phyloP scores from a whole-genome alignment of 2,113 vertebrate genomes.

The Neopipo cinnamomea region DNA sequence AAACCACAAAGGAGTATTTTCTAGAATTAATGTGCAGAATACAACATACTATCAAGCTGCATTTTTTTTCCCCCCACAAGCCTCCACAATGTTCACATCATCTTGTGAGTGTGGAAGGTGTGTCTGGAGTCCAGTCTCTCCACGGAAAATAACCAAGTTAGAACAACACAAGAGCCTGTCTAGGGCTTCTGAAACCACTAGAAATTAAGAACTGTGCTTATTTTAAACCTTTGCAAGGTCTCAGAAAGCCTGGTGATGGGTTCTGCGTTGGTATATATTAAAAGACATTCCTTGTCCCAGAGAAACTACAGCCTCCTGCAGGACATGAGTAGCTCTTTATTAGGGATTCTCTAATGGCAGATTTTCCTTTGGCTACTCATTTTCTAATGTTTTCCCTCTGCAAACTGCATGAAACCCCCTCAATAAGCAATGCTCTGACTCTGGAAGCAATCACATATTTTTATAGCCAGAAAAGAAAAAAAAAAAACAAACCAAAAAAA shows the following conservation, averaged over 20 bases:
- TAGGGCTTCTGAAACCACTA: neutral
- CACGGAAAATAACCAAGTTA: neutral
- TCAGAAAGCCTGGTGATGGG: neutral
- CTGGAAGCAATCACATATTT: constrained; percentile 43
- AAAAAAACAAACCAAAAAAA: neutral
- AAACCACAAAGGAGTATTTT: neutral
- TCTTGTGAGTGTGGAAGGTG: neutral
- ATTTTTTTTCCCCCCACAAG: neutral
- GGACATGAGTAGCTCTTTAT: neutral
- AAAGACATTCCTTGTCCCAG: neutral
- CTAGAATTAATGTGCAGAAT: neutral
- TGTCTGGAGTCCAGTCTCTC: neutral
- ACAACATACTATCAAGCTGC: neutral
- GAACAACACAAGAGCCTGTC: too few relatives aligned
- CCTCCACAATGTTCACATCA: neutral
- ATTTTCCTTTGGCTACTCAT: neutral
- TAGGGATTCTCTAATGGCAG: neutral
- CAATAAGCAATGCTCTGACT: neutral
- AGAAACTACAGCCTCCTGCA: neutral
- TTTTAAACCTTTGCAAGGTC: neutral
- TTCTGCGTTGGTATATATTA: neutral
- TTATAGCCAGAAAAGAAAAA: neutral
- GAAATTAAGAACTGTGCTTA: neutral
- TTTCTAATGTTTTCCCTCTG: neutral
- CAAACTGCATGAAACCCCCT: neutral